Percentiles rank a stretch among this genome's conserved stretches.
These are phyloP conservation scores for Heliconius erato DNA, from an alignment of 2,888 invertebrate species.

Conservation along the genomic window DNA sequence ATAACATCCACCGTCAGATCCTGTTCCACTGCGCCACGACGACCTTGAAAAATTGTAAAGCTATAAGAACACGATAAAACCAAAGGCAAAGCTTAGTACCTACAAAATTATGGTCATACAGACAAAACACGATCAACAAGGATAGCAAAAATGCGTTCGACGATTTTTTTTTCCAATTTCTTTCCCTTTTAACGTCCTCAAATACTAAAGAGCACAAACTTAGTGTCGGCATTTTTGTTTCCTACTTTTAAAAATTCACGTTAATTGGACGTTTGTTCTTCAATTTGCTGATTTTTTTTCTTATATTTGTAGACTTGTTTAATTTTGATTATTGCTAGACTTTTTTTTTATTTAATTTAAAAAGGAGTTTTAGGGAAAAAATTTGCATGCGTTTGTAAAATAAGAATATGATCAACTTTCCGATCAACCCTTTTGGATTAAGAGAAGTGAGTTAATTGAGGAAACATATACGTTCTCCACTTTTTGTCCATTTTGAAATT, in stretches of 20 bases:
- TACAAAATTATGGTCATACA: slow-evolving; percentile 3
- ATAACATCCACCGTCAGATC: no score
- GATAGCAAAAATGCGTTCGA: slow-evolving; percentile 13
- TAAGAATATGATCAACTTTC: no score
- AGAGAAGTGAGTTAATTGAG: background rate
- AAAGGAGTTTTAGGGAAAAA: background rate
- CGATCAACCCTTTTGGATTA: background rate
- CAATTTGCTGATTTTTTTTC: slow-evolving; percentile 65
- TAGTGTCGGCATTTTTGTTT: slow-evolving; percentile 44
- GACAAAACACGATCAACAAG: slow-evolving; percentile 28
- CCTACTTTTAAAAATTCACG: slow-evolving; percentile 53
- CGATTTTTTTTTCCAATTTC: slow-evolving; percentile 18
- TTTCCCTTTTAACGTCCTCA: slow-evolving; percentile 17
- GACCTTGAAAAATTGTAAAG: background rate
- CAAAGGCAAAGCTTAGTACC: slow-evolving; percentile 5
- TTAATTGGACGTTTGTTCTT: slow-evolving; percentile 76
- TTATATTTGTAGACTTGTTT: background rate
- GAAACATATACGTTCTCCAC: no score
- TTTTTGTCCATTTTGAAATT: no score
- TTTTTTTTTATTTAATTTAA: slow-evolving; percentile 8
- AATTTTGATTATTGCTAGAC: slow-evolving; percentile 21
- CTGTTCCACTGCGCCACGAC: no score
- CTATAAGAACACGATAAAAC: background rate
- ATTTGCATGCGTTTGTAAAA: background rate
- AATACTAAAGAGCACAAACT: slow-evolving; percentile 50